A percentile compares a stretch with the other conserved stretches of the same genome.
Evolutionary conservation across 2,797 vertebrate genomes (phyloP).

Genomic region (Hippoglossus hippoglossus): DNA sequence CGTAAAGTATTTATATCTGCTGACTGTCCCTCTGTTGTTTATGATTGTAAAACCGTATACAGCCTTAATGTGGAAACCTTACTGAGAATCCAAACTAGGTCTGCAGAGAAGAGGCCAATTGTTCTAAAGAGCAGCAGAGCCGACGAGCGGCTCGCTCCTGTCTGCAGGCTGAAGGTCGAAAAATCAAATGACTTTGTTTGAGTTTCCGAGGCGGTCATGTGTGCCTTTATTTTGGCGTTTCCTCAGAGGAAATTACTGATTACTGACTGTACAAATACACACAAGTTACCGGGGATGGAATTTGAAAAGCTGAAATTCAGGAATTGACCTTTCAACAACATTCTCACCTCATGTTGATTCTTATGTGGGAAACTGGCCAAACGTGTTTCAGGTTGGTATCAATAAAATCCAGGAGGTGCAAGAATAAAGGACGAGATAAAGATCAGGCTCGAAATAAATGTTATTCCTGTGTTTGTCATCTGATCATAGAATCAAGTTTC

Average conservation of each 20-base stretch:
- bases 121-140: conserved; percentile 28
- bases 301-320: conserved; percentile 46
- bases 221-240: conserved; percentile 64
- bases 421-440: too few species aligned
- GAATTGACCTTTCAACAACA: conserved; percentile 24
- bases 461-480: neutral
- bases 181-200: conserved; percentile 69
- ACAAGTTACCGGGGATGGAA: conserved; percentile 49
- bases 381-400: neutral
- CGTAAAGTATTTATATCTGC: too few species aligned
- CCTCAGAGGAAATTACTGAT: conserved; percentile 66
- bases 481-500: neutral
- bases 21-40: neutral
- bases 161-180: conserved; percentile 42
- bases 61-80: conserved; percentile 32
- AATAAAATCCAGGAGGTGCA: conserved; percentile 14
- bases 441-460: too few species aligned
- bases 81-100: neutral
- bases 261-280: conserved; percentile 56
- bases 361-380: neutral
- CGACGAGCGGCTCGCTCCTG: conserved; percentile 10
- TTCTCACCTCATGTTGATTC: neutral
- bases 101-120: conserved; percentile 24
- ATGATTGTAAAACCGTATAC: conserved; percentile 11
- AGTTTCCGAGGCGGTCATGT: conserved; percentile 57